Percentiles rank a stretch among this genome's conserved stretches.
Conservation (phyloP, 2,888 invertebrate genomes). For the Clusia tigrina region DNA sequence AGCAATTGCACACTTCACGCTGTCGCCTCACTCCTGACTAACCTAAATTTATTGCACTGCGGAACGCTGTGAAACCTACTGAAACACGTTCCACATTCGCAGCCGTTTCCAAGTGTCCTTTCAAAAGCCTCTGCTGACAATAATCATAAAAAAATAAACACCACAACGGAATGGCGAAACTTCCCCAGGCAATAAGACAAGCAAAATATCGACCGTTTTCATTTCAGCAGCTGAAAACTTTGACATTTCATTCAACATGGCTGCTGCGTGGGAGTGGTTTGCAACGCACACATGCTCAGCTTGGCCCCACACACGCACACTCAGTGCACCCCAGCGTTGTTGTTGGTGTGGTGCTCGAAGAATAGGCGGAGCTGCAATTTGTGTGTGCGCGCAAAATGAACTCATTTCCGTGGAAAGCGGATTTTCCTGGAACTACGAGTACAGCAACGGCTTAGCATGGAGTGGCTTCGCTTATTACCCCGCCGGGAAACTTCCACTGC, state of each 20-base stretch:
- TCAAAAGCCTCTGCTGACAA: conserved; percentile 7
- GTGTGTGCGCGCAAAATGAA: conserved; percentile 41
- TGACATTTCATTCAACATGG: conserved; percentile 59
- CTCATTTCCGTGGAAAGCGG: conserved; percentile 35
- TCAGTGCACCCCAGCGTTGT: too few species aligned
- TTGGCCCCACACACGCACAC: conserved; percentile 13
- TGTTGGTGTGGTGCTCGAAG: conserved; percentile 15
- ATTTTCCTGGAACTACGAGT: neutral
- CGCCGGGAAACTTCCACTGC: too few species aligned
- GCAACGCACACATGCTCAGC: conserved; percentile 19
- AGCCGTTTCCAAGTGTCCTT: neutral
- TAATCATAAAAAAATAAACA: conserved; percentile 12
- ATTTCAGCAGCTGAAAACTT: conserved; percentile 34
- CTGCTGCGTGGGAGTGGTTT: conserved; percentile 64
- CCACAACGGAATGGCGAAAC: neutral
- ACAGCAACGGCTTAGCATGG: too few species aligned
- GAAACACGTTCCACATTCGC: neutral
- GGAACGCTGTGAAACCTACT: conserved; percentile 1
- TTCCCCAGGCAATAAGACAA: too few species aligned
- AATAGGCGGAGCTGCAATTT: conserved; percentile 48
- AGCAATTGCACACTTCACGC: conserved; percentile 28
- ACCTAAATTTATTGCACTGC: conserved; percentile 50
- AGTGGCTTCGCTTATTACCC: too few species aligned
- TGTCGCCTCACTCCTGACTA: conserved; percentile 32
- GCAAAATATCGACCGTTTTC: conserved; percentile 32